Evolutionary conservation across 2,113 vertebrate genomes (phyloP), one percentile per base, ranked within the genome.

Genomic region (Elaphurus davidianus): DNA sequence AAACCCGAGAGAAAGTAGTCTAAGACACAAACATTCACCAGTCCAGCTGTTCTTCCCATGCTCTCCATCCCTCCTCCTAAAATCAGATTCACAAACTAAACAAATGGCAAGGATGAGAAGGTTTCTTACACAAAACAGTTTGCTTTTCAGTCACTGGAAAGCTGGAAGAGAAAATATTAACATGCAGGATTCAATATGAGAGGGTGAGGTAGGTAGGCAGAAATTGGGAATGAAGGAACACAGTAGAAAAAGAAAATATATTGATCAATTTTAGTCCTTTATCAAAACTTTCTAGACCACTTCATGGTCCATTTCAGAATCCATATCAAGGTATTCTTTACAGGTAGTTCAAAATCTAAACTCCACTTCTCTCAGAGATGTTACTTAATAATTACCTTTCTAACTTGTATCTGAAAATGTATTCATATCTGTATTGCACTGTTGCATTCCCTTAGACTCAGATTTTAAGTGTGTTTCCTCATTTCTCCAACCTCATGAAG

Each of bases 291-390:
- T 83, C 17, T 59, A 5, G 16, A 23, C 17, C 19, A 93, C 50
- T 87, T 93, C 71, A 91, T 91, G 36, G 45, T 79, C 62, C 40
- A 87, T n/a, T 52, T 92, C 2, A 81, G 40, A 85, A 94, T 45
- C 62, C 7, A 78, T n/a, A 67, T 90, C 43, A 97, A 93, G 30
- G 15, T 59, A 33, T 30, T 47, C n/a, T 83, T 71, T 43, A 64
- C 11, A 93, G 25, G 40, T 71, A 88, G 25, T 30, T 87, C 55
- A 97, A 96, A 91, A 90, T 82, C 59, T 97, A 89, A 97, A 88
- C 43, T 50, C 13, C 1, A 90, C 47, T 74, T 90, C 27, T 87
- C 30, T 40, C 30, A 88, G 74, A 78, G 16, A 54, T 90, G 81
- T 93, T 96, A 87, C 54, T 91, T 54, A 59, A 82, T 13, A 91